Conservation (phyloP, 2,113 vertebrate species). For the Alligator sinensis region DNA sequence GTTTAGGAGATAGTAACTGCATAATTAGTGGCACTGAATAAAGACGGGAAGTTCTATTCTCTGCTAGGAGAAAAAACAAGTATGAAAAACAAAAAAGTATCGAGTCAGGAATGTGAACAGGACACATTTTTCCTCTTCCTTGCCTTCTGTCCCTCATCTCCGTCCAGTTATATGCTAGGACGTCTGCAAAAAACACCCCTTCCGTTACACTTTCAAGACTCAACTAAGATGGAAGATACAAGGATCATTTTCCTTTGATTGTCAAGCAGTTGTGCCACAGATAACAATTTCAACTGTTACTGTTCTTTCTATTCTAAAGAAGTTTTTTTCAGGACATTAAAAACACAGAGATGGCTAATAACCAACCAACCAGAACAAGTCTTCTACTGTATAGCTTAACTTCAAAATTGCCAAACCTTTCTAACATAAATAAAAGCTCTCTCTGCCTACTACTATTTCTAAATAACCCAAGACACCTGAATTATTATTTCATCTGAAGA, state of each 20-base stretch:
- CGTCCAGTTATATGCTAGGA: neutral
- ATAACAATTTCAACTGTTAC: accelerated
- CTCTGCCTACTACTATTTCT: neutral
- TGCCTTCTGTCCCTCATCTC: neutral
- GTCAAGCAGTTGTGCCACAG: neutral
- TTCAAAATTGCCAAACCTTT: neutral
- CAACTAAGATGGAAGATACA: neutral
- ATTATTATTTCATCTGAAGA: neutral
- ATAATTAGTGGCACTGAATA: no score
- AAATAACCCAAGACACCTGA: neutral
- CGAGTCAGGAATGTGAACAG: neutral
- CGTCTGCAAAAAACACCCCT: neutral
- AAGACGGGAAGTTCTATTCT: neutral
- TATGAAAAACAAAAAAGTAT: neutral
- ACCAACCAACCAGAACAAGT: neutral
- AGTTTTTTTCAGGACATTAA: neutral
- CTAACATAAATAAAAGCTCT: neutral
- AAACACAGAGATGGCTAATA: no score
- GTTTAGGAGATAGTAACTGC: no score
- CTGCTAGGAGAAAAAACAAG: neutral
- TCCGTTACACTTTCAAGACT: neutral
- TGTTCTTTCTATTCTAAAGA: neutral
- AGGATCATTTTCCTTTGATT: neutral
- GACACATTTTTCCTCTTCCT: neutral
- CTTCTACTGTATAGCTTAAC: neutral